Base-by-base conservation (phyloP, 2,113 vertebrate species). In the Myiagra hebetior region DNA sequence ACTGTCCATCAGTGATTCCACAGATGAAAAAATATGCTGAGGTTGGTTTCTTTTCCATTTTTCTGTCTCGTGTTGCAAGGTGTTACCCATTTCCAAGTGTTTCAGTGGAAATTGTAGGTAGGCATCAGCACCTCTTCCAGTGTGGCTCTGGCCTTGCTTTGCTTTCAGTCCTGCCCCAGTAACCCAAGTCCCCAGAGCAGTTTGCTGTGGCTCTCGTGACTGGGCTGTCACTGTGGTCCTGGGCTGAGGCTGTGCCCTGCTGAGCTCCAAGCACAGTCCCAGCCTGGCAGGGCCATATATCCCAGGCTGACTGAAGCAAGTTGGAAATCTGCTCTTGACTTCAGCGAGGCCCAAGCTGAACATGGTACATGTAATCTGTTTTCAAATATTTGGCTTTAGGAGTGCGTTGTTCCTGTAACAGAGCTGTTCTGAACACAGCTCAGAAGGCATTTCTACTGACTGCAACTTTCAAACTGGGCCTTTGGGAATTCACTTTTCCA, bases 401-500 rank as follows among this genome's bases (percentile, higher is more conserved):
- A 96, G 70, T 0, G 3, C 1, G 22, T 55, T 91, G 87, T 96
- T 96, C 84, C 94, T 93, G 78, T 93, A 96, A 91, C 70, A 69
- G 91, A 87, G 82, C 94, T 96, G 93, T 93, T 96, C 85, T 95
- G 91, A 95, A 70, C 87, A 11, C 75, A 62, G 65, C 91, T 89
- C 81, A 73, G 89, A 91, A 96, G 47, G 81, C 94, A 87, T 79
- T 96, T 89, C 78, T 94, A 79, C 93, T 77, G 81, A 87, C 82
- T 94, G 70, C 55, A 94, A 74, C 65, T 92, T 79, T 94, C 50
- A 87, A 81, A 87, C 49, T 11, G 2, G 69, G 27, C 62, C 82
- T 82, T 85, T 56, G 74, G 93, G 94, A 87, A 76, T 94, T 94
- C 6, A 9, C 44, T 90, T 91, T 85, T 68, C 77, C 95, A 91